These are phyloP conservation scores for Leucophenga maculata DNA, from an alignment of 2,888 invertebrate genomes.

Conservation along the genomic window DNA sequence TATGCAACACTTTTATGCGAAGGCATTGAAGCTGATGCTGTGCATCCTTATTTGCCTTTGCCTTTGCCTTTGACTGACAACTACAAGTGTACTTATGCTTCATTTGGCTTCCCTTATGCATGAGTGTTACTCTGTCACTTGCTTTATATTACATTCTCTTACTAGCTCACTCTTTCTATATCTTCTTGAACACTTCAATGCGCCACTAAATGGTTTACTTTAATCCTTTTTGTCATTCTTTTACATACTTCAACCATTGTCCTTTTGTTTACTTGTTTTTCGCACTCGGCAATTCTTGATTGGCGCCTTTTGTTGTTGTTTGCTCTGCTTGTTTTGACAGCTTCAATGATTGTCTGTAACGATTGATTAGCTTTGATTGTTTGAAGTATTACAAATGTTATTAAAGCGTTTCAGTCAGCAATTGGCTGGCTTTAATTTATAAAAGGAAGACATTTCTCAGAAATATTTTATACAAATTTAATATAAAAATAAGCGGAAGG, in stretches of 20 bases:
- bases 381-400: constrained; percentile 25
- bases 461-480: background rate
- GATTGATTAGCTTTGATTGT: constrained; percentile 24
- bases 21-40: background rate
- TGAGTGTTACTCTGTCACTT: constrained; percentile 30
- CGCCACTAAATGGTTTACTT: constrained; percentile 24
- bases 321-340: constrained; percentile 9
- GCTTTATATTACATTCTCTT: too few species aligned
- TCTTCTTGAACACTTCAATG: constrained; percentile 5
- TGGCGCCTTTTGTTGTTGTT: constrained; percentile 9
- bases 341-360: constrained; percentile 26
- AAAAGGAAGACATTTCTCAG: background rate
- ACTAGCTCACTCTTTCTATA: background rate
- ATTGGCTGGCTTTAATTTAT: constrained; percentile 38
- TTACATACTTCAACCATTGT: background rate
- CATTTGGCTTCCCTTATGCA: constrained; percentile 66
- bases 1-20: constrained; percentile 30
- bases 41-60: constrained; percentile 5
- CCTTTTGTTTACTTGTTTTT: constrained; percentile 5
- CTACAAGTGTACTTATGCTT: constrained; percentile 68
- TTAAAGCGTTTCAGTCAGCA: constrained; percentile 9
- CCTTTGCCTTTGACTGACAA: constrained; percentile 34
- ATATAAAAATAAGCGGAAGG: too few species aligned
- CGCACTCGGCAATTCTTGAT: constrained; percentile 1
- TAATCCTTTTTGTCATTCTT: constrained; percentile 12